These are phyloP conservation scores for Drosophila nigricruria DNA, from an alignment of 2,888 invertebrate species.

Conservation along the genomic window DNA sequence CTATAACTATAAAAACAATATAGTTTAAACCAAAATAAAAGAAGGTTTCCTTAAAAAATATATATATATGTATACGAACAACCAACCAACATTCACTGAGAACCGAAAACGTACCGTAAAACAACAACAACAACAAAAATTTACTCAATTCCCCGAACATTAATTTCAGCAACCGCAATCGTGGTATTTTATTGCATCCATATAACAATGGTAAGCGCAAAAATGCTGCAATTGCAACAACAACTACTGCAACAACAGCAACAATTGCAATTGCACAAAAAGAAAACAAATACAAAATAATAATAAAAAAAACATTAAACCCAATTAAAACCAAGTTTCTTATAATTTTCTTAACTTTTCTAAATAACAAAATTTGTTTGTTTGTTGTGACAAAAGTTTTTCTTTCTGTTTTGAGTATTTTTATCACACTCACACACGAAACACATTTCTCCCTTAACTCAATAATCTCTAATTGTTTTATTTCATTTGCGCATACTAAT, in stretches of 20 bases:
- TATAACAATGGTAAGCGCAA: conserved; percentile 87
- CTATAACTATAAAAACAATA: conserved; percentile 29
- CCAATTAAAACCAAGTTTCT: conserved; percentile 5
- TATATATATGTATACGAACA: conserved; percentile 2
- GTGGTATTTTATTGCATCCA: conserved; percentile 87
- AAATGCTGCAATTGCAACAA: conserved; percentile 77
- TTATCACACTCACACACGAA: neutral
- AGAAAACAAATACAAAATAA: conserved; percentile 18
- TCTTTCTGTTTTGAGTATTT: conserved; percentile 17
- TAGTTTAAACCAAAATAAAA: conserved; percentile 11
- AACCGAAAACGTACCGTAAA: conserved; percentile 30
- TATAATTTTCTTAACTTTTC: neutral
- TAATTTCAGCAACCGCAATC: conserved; percentile 85
- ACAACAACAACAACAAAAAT: conserved; percentile 47
- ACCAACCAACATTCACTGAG: conserved; percentile 43
- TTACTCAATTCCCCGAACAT: conserved; percentile 79
- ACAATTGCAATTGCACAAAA: conserved; percentile 65
- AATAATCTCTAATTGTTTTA: conserved; percentile 23
- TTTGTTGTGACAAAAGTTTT: conserved; percentile 47
- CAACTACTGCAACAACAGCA: conserved; percentile 55
- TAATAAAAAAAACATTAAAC: conserved; percentile 10
- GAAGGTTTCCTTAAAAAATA: conserved; percentile 8
- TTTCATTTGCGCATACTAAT: conserved; percentile 39
- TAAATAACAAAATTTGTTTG: conserved; percentile 22
- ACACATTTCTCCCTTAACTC: neutral